A percentile compares a stretch with the other conserved stretches of the same genome.
Conservation (phyloP, 1,140 invertebrate genomes). For the Tenebrio molitor region DNA sequence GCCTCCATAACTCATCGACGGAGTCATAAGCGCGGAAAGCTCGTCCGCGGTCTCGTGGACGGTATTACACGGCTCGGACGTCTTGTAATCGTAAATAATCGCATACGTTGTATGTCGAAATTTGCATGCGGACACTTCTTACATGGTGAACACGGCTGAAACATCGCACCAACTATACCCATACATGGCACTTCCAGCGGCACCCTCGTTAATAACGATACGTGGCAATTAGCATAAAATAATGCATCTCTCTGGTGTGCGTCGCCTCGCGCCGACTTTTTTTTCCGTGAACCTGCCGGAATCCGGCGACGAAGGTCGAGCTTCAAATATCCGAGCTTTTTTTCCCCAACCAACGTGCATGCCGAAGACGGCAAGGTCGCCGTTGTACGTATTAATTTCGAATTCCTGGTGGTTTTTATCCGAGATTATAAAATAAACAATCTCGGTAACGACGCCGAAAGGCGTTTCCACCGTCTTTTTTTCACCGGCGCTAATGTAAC, state of each 20-base stretch:
- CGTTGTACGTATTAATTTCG: conserved; percentile 31
- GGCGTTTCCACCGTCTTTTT: neutral
- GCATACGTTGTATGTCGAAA: conserved; percentile 14
- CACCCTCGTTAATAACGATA: conserved; percentile 35
- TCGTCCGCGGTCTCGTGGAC: neutral
- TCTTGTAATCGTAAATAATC: conserved; percentile 25
- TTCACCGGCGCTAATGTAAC: neutral
- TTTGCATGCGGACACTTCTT: conserved; percentile 33
- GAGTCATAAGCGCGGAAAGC: conserved; percentile 15
- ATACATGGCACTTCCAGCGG: conserved; percentile 2
- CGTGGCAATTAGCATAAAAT: conserved; percentile 34
- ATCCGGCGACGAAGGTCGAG: conserved; percentile 17
- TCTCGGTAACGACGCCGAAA: neutral
- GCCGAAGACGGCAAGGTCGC: conserved; percentile 22
- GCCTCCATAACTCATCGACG: conserved; percentile 19
- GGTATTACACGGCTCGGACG: conserved; percentile 18
- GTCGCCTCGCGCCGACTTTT: neutral
- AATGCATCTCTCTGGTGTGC: too few relatives aligned
- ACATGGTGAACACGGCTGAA: conserved; percentile 8
- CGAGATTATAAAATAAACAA: neutral
- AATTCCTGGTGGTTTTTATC: conserved; percentile 28
- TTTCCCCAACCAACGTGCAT: neutral
- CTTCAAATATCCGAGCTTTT: conserved; percentile 18
- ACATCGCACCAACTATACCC: conserved; percentile 17
- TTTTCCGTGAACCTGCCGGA: neutral